Evolutionary conservation across 2,888 invertebrate species (phyloP).

Genomic region (Ormia ochracea): DNA sequence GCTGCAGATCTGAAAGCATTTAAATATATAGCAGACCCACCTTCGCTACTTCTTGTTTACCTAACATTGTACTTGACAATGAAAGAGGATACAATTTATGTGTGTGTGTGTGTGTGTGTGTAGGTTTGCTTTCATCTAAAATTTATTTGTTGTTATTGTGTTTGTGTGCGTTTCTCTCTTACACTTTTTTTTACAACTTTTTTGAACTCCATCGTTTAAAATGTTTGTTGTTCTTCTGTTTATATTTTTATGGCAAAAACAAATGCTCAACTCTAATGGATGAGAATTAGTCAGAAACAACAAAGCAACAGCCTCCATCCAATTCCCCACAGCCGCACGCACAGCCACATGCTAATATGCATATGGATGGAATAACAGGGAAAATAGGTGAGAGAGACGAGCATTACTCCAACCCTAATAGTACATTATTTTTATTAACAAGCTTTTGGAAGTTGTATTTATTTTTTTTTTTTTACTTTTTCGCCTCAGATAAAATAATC

Average conservation of each 20-base stretch:
- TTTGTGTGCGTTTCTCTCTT: background rate
- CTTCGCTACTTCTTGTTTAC: constrained; percentile 26
- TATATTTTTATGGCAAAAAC: constrained; percentile 50
- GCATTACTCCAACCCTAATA: background rate
- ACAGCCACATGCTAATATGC: background rate
- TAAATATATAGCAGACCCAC: background rate
- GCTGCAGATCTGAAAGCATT: constrained; percentile 31
- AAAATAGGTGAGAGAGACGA: background rate
- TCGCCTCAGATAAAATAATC: background rate
- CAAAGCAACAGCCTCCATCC: constrained; percentile 11
- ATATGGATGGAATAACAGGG: background rate
- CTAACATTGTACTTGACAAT: constrained; percentile 58
- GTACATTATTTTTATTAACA: constrained; percentile 35
- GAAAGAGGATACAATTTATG: background rate
- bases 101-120: background rate
- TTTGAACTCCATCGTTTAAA: constrained; percentile 3
- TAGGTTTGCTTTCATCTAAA: background rate
- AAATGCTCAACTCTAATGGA: constrained; percentile 58
- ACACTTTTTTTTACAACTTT: constrained; percentile 16
- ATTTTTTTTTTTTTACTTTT: background rate
- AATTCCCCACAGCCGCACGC: background rate
- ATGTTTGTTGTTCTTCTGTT: constrained; percentile 30
- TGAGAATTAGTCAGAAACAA: constrained; percentile 49
- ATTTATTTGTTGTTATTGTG: constrained; percentile 34
- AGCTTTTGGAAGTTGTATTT: background rate